These are phyloP conservation scores for Macaria liturata DNA, from an alignment of 2,888 invertebrate genomes.

Conservation along the genomic window DNA sequence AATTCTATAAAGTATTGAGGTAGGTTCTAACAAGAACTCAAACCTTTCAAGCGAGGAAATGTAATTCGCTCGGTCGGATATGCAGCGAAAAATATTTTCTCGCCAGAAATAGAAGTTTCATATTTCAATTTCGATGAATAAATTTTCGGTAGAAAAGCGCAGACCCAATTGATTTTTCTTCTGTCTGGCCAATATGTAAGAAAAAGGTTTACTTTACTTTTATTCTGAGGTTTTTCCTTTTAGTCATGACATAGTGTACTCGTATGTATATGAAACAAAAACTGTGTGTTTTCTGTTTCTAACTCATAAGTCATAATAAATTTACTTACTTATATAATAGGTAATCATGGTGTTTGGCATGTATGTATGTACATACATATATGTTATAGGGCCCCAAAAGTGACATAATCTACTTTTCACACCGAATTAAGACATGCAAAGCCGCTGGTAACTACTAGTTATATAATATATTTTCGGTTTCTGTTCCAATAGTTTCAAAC, in stretches of 20 bases:
- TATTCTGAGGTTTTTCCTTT: too few relatives aligned
- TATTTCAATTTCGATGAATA: constrained; percentile 38
- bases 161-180: constrained; percentile 22
- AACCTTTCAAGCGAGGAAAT: constrained; percentile 5
- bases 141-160: constrained; percentile 23
- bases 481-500: constrained; percentile 4
- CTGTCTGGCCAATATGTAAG: constrained; percentile 5
- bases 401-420: too few relatives aligned
- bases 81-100: constrained; percentile 26
- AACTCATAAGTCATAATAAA: too few relatives aligned
- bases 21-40: neutral
- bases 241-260: too few relatives aligned
- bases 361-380: too few relatives aligned
- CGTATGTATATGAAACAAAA: too few relatives aligned
- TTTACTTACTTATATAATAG: too few relatives aligned
- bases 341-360: too few relatives aligned
- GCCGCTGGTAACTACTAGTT: neutral
- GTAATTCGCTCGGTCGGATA: constrained; percentile 12
- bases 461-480: constrained; percentile 4
- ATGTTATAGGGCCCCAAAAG: too few relatives aligned
- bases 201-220: too few relatives aligned
- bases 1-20: neutral
- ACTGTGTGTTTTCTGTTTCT: too few relatives aligned
- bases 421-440: too few relatives aligned
- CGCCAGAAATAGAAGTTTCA: constrained; percentile 20